Base-by-base conservation (phyloP, 1,140 invertebrate genomes). In the Antheraea mylitta region DNA sequence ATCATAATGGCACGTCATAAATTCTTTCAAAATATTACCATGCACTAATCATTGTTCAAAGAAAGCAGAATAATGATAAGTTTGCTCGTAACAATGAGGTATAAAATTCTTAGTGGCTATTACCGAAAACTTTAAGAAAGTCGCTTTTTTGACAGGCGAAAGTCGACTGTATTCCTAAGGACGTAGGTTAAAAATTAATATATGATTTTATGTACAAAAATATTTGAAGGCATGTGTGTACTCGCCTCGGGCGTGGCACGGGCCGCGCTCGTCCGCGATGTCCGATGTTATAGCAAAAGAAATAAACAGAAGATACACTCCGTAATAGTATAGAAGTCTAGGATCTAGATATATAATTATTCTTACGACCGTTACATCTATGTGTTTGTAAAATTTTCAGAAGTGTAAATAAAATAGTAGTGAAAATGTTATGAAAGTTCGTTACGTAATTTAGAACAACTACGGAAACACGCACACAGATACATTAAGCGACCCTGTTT, bases 181-280 rank as follows among this genome's bases (percentile, higher is more conserved):
- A 6, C 30, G 60, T 66, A 74, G 66, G 63, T 66, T 45, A 22
- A 64, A 71, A 60, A 58, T 66, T 36, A 58, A 66, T 64, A 58
- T 64, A 66, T 65, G 69, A 76, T 75, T 76, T 80, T 80, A 58
- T 69, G 45, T 61, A 73, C 73, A 72, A 71, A 78, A 79, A 77
- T 78, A 79, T 79, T 69, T 74, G 73, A 76, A 58, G 45, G 63
- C 76, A 66, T 59, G 68, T 18, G 60, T 66, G 69, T 30, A 58
- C 62, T 68, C 68, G 86, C 86, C 85, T 66, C 79, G 67, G 86
- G 86, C 83, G 67, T 89, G 86, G 86, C 86, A 89, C 86, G 86
- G 79, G 86, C 86, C 78, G 76, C 37, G 68, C 74, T 68, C 65
- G 60, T 22, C 60, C 45, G 16, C 10, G 45, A 53, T 53, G 45